phyloP scores from a whole-genome alignment of 2,113 vertebrate genomes.

The Chloropsis hardwickii region DNA sequence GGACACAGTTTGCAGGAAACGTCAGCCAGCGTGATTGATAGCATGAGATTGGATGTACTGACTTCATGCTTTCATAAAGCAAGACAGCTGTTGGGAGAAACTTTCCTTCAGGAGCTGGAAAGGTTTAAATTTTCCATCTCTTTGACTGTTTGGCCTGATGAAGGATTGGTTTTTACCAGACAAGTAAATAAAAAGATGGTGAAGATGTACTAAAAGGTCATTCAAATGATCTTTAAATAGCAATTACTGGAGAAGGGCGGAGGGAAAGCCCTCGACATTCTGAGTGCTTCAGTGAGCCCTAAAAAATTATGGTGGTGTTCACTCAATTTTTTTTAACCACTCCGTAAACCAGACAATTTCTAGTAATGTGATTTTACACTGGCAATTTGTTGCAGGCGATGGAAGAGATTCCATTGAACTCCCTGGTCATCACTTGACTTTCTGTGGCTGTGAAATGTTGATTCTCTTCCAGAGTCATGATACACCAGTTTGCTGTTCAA shows the following conservation, averaged over 20 bases:
- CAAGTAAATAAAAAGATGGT: slow-evolving; percentile 82
- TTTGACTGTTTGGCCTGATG: slow-evolving; percentile 74
- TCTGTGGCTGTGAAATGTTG: neutral
- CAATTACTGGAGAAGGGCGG: slow-evolving; percentile 69
- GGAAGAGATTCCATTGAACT: neutral
- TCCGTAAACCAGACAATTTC: neutral
- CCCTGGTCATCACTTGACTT: neutral
- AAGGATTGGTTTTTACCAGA: slow-evolving; percentile 77
- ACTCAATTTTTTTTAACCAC: neutral
- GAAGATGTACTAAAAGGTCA: slow-evolving; percentile 78
- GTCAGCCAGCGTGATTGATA: slow-evolving; percentile 82
- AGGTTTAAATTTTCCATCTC: slow-evolving; percentile 86
- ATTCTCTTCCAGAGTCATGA: neutral
- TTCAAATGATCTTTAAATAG: slow-evolving; percentile 82
- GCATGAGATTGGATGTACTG: slow-evolving; percentile 81
- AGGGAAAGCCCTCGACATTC: neutral
- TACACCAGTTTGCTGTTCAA: neutral
- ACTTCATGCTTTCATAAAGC: slow-evolving; percentile 88
- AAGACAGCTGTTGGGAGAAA: slow-evolving; percentile 88
- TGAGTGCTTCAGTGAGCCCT: slow-evolving; percentile 17
- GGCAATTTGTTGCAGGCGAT: neutral
- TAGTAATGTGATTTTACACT: neutral
- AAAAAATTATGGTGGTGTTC: neutral
- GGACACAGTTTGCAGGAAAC: slow-evolving; percentile 86
- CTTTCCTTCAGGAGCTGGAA: slow-evolving; percentile 82